Conservation (phyloP, 2,113 vertebrate species). For the Oryctolagus cuniculus region DNA sequence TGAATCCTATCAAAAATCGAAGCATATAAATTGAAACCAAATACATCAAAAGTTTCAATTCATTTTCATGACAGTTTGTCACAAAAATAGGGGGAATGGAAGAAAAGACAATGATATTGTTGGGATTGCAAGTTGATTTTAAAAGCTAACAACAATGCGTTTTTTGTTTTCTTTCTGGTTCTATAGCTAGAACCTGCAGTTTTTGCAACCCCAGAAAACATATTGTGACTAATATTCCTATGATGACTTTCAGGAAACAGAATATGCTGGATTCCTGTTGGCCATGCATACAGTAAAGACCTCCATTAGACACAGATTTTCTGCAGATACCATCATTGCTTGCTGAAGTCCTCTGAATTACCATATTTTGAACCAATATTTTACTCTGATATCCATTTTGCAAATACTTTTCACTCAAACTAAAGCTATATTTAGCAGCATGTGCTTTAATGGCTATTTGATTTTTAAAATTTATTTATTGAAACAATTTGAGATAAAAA, state of each 20-base stretch:
- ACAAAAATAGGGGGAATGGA: neutral
- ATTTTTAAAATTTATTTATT: constrained; percentile 40
- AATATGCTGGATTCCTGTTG: neutral
- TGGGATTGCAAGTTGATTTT: neutral
- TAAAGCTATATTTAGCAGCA: neutral
- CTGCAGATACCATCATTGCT: neutral
- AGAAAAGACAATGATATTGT: neutral
- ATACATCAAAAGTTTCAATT: neutral
- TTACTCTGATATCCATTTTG: constrained; percentile 15
- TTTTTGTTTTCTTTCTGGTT: neutral
- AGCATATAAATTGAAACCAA: neutral
- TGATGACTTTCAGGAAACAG: neutral
- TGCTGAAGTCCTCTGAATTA: neutral
- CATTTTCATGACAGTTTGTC: neutral
- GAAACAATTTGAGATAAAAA: neutral
- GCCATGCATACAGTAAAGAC: neutral
- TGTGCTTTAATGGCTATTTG: neutral
- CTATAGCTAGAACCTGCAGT: neutral
- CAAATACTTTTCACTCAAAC: neutral
- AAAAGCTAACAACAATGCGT: neutral
- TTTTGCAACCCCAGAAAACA: neutral
- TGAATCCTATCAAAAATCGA: neutral
- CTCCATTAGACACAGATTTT: neutral
- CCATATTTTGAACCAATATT: neutral
- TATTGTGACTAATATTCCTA: neutral